phyloP scores from a whole-genome alignment of 2,113 vertebrate genomes.

The Melanerpes aurifrons region DNA sequence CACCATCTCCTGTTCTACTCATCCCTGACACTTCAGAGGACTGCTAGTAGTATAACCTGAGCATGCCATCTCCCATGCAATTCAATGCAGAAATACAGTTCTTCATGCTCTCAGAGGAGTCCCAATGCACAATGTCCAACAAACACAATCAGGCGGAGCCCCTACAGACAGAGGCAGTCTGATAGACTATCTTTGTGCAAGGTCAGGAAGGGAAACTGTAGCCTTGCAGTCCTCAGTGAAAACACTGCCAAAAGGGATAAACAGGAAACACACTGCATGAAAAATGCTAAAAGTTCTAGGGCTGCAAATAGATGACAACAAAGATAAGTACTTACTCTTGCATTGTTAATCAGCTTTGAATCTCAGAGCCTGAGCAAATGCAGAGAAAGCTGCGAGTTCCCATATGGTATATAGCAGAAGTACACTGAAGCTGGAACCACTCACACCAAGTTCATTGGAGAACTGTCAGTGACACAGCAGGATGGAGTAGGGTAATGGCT shows the following conservation, averaged over 20 bases:
- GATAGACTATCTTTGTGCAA: background rate
- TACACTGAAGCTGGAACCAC: fast-evolving
- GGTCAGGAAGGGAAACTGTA: background rate
- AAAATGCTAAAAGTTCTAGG: background rate
- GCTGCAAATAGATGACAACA: background rate
- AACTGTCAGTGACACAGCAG: background rate
- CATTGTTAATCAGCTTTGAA: background rate
- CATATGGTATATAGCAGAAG: fast-evolving
- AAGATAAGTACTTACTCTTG: background rate
- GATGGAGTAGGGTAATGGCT: too few relatives aligned
- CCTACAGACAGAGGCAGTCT: background rate
- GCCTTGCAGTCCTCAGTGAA: background rate
- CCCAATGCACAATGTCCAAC: background rate
- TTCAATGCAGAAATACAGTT: background rate
- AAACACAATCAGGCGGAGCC: background rate
- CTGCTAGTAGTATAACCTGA: background rate
- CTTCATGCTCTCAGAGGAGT: background rate
- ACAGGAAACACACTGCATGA: background rate
- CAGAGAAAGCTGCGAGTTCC: background rate
- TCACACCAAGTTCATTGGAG: background rate
- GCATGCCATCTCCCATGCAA: background rate
- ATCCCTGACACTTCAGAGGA: background rate
- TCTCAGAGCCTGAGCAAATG: background rate
- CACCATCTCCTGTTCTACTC: background rate
- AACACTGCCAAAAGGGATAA: background rate